Evolutionary conservation across 2,888 invertebrate species (phyloP), one percentile per base, ranked within the genome.

Genomic region (Rhagophthalmus giganteus): DNA sequence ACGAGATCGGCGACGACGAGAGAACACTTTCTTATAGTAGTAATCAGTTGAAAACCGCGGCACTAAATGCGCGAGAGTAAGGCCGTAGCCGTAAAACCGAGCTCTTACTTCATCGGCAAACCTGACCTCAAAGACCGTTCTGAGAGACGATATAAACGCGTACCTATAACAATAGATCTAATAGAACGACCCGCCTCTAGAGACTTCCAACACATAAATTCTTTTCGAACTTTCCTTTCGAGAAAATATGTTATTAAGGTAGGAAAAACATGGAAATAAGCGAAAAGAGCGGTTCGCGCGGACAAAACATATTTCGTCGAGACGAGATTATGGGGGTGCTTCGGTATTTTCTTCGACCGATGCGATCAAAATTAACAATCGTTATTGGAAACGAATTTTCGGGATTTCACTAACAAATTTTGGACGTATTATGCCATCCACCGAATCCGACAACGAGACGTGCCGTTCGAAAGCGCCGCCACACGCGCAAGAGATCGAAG

Each of bases 131-230:
- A 44, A 44, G 25, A 13, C 9, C 13, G 13, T 25, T 33, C 28
- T 25, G 14, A 32, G 33, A 41, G 32, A 41, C 40, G 30, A 41
- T 32, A 41, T 32, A 32, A 41, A 41, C 33, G 32, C 25, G 41
- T 32, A 26, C 33, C 41, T 41, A 32, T 41, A 41, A 41, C 41
- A 41, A 32, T 41, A 41, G 32, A 41, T 41, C 41, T 41, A 41
- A 41, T 41, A 41, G 33, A 41, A 41, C 32, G 32, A 41, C 41
- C 41, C 32, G 25, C 32, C 32, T 32, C 33, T 30, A 26, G 41
- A 41, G 41, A 41, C 26, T 32, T 12, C 33, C 32, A 24, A 25
- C 30, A 25, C 32, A 41, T 41, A 41, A 41, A 41, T 41, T 41
- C 32, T 33, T 32, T 33, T 32, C 10, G 26, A 32, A 40, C 31